Evolutionary conservation across 2,888 invertebrate species (phyloP).

Genomic region (Rhingia rostrata): DNA sequence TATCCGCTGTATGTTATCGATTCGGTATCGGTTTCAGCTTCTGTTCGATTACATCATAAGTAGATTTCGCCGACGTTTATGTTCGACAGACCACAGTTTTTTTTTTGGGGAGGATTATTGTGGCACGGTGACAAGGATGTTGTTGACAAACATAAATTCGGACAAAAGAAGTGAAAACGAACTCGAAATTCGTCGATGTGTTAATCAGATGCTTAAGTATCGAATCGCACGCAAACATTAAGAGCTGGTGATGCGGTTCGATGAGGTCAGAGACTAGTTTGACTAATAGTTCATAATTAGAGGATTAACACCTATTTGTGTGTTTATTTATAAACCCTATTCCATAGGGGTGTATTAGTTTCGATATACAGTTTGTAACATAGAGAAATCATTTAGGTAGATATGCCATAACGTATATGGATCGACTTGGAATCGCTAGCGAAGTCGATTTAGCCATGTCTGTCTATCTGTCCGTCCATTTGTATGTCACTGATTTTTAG

Average conservation of each 20-base stretch:
- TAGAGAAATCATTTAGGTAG: too few species aligned
- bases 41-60: slow-evolving; percentile 34
- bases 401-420: too few species aligned
- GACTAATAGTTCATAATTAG: not conserved
- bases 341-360: too few species aligned
- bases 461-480: too few species aligned
- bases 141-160: slow-evolving; percentile 1
- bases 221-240: slow-evolving; percentile 12
- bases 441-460: too few species aligned
- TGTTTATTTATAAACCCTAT: not conserved
- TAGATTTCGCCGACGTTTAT: not conserved
- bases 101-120: not conserved
- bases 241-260: slow-evolving; percentile 33
- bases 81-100: slow-evolving; percentile 15
- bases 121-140: not conserved
- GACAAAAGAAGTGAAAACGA: not conserved
- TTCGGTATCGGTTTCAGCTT: too few species aligned
- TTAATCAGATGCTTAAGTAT: slow-evolving; percentile 32
- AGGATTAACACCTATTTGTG: slow-evolving; percentile 5
- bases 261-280: slow-evolving; percentile 33
- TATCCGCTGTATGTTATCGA: too few species aligned
- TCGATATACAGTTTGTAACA: too few species aligned
- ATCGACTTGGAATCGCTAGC: too few species aligned
- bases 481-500: too few species aligned
- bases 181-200: slow-evolving; percentile 8